Evolutionary conservation across 2,797 vertebrate genomes (phyloP), one percentile per base, ranked within the genome.

Genomic region (Myotis findleyi): DNA sequence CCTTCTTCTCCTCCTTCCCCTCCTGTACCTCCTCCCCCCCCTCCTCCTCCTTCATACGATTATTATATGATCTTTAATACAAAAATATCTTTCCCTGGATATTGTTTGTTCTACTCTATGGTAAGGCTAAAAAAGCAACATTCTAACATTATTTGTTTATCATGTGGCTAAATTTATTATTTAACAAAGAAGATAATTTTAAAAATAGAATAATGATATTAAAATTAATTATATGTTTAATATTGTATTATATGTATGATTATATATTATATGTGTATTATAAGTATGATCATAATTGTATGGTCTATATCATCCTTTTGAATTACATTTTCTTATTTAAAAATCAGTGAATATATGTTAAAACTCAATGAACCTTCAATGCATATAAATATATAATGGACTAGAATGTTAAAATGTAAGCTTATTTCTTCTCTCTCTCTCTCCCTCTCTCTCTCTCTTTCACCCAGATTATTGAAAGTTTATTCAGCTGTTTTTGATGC

Each of bases 401-500:
- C 96, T 97, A 96, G 86, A 87, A 96, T 92, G 84, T 96, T 96
- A 96, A 97, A 97, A 94, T 94, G 89, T 89, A 93, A 96, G 95
- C 95, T 96, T 96, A 93, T 97, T 68, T 87, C 89, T 76, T 94
- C 20, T 44, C 2, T 17, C 23, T 38, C 14, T 49, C 66, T 47
- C 47, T 47, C 13, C 13, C 47, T 47, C 47, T 47, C 12, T 47
- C 47, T 47, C 47, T 47, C 47, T 47, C 47, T 68, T 30, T 62
- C 13, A 47, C 93, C 95, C 86, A 97, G 97, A 96, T 98, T 98
- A 97, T 94, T 96, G 97, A 98, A 98, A 98, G 98, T 99, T 99
- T 98, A 98, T 98, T 98, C 98, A 98, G 98, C 98, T 99, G 99
- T 98, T 99, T 99, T 98, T 98, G 98, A 99, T 98, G 98, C 98